Evolutionary conservation across 2,888 invertebrate genomes (phyloP), one percentile per base, ranked within the genome.

Genomic region (Xanthorhoe designata): DNA sequence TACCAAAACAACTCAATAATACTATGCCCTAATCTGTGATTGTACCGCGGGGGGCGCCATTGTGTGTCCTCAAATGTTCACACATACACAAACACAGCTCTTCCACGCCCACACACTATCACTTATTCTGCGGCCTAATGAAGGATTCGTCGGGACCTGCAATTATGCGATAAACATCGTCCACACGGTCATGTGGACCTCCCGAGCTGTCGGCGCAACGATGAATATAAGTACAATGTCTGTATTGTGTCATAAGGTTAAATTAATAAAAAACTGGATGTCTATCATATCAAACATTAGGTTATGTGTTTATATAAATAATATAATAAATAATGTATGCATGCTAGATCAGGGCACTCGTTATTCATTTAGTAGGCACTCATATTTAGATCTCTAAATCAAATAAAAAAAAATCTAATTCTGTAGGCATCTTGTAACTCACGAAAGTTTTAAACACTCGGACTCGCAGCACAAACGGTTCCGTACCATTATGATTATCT

Each of bases 81-180:
- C 79, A 70, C 66, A 68, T 59, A 57, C 52, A 61, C 68, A 65
- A 63, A 61, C 61, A 68, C 38, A 65, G 61, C 61, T 66, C 66
- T 54, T 70, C 64, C 80, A 81, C 84, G 85, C 85, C 87, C 85
- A 32, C 38, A 32, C 17, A 38, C 59, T 56, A 51, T 53, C 47
- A 49, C 32, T 45, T 64, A 67, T 67, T 64, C 67, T 67, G 67
- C 64, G 57, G 32, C 64, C 83, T 88, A 86, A 90, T 89, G 85
- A 90, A 88, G 82, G 85, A 88, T 88, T 81, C 83, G 83, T 81
- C 82, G 83, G 86, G 84, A 83, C 86, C 87, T 82, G 84, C 87
- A 91, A 91, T 91, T 90, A 90, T 84, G 81, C 85, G 89, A 91
- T 90, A 88, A 87, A 87, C 84, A 90, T 89, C 87, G 76, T 83